These are phyloP conservation scores for Vannuccia rotundouncinata DNA, from an alignment of 2,888 invertebrate genomes.

Conservation along the genomic window DNA sequence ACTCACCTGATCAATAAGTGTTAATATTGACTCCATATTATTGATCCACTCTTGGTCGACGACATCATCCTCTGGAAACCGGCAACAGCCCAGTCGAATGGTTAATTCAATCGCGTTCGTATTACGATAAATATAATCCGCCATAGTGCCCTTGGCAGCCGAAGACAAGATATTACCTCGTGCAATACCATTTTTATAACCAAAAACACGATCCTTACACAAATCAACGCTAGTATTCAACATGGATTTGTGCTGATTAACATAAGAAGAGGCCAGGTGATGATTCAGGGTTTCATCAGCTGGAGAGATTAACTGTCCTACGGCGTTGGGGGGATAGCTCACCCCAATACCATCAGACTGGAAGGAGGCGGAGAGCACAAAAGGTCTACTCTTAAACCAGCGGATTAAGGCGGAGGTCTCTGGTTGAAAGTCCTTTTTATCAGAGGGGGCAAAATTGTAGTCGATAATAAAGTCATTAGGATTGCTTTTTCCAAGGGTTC, in stretches of 20 bases:
- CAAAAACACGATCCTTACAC: not conserved
- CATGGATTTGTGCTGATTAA: not conserved
- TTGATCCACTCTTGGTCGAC: constrained; percentile 47
- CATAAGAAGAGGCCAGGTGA: not conserved
- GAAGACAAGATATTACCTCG: not conserved
- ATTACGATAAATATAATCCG: constrained; percentile 91
- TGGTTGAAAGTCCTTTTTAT: not conserved
- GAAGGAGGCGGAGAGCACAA: not conserved
- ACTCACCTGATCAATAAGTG: constrained; percentile 50
- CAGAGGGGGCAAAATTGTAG: not conserved
- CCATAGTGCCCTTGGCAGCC: constrained; percentile 61
- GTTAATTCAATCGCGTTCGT: constrained; percentile 89
- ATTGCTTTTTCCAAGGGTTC: not conserved
- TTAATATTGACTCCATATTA: constrained; percentile 49
- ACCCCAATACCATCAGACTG: not conserved
- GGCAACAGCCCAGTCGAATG: constrained; percentile 53
- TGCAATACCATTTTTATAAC: not conserved
- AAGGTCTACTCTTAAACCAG: not conserved
- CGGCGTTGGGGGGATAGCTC: not conserved
- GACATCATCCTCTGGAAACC: not conserved
- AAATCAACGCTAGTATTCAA: not conserved
- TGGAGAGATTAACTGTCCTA: not conserved
- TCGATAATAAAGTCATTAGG: not conserved
- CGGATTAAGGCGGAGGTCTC: not conserved
- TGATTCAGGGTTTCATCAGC: not conserved